Evolutionary conservation across 2,888 invertebrate species (phyloP).

Genomic region (Agrochola litura): DNA sequence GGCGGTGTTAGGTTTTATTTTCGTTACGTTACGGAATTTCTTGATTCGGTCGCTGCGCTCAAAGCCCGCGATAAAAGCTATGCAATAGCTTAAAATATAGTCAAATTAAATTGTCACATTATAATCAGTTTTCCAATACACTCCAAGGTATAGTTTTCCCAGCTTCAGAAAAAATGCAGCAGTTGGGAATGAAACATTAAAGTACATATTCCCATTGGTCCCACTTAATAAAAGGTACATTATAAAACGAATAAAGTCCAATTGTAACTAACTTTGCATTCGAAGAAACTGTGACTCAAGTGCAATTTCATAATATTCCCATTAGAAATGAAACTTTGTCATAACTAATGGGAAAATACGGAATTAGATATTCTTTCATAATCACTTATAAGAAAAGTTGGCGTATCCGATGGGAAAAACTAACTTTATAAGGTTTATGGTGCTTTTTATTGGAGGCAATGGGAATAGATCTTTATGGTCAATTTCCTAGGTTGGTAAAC

Average conservation of each 20-base stretch:
- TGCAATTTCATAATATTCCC: constrained; percentile 26
- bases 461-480: constrained; percentile 33
- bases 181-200: constrained; percentile 1
- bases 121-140: neutral
- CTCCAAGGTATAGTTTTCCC: neutral
- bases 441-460: constrained; percentile 20
- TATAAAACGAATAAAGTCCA: constrained; percentile 16
- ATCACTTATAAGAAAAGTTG: neutral
- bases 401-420: constrained; percentile 7
- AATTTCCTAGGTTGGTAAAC: constrained; percentile 38
- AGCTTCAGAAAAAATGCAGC: neutral
- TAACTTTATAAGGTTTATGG: constrained; percentile 4
- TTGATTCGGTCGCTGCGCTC: too few relatives aligned
- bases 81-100: too few relatives aligned
- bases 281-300: constrained; percentile 7
- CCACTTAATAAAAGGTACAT: constrained; percentile 1
- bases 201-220: constrained; percentile 6
- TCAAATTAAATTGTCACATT: neutral
- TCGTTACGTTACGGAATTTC: too few relatives aligned
- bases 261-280: constrained; percentile 11
- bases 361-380: neutral
- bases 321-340: constrained; percentile 21
- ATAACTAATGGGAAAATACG: constrained; percentile 13
- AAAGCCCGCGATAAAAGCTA: too few relatives aligned
- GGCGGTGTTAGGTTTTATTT: too few relatives aligned